Percentiles rank a stretch among this genome's conserved stretches.
These are phyloP conservation scores for Nesogale talazaci DNA, from an alignment of 2,113 vertebrate species.

Conservation along the genomic window DNA sequence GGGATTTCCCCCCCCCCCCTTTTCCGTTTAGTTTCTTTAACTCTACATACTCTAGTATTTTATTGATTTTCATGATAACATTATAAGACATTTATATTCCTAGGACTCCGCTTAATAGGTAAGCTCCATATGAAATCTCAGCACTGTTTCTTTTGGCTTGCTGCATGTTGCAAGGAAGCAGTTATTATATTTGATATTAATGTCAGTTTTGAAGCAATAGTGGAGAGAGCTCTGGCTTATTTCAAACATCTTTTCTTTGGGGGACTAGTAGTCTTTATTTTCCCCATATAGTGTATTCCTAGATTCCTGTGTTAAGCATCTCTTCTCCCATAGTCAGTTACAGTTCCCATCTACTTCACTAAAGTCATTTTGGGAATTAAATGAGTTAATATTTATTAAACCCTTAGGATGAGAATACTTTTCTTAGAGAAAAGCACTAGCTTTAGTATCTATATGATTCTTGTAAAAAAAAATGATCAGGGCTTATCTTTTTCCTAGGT, in stretches of 20 bases:
- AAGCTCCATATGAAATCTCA: constrained; percentile 44
- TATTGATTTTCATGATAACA: constrained; percentile 66
- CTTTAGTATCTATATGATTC: neutral
- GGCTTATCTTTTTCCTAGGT: neutral
- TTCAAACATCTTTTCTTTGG: neutral
- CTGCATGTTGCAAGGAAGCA: constrained; percentile 45
- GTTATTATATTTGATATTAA: constrained; percentile 54
- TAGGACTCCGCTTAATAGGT: constrained; percentile 66
- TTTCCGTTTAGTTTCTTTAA: constrained; percentile 10
- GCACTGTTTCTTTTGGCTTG: constrained; percentile 69
- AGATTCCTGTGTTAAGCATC: neutral
- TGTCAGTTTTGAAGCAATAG: constrained; percentile 37
- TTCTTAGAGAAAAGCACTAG: neutral
- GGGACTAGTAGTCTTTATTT: neutral
- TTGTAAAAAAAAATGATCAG: constrained; percentile 20
- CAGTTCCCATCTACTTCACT: too few species aligned
- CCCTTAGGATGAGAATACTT: neutral
- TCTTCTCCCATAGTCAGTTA: neutral
- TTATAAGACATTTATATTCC: constrained; percentile 67
- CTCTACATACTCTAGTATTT: constrained; percentile 55
- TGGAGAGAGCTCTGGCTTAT: neutral
- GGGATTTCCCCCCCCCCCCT: neutral
- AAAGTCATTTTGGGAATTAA: neutral
- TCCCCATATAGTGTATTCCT: neutral
- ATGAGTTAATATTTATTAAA: neutral